Base-by-base conservation (phyloP, 2,888 invertebrate genomes). In the Sialis lutaria region DNA sequence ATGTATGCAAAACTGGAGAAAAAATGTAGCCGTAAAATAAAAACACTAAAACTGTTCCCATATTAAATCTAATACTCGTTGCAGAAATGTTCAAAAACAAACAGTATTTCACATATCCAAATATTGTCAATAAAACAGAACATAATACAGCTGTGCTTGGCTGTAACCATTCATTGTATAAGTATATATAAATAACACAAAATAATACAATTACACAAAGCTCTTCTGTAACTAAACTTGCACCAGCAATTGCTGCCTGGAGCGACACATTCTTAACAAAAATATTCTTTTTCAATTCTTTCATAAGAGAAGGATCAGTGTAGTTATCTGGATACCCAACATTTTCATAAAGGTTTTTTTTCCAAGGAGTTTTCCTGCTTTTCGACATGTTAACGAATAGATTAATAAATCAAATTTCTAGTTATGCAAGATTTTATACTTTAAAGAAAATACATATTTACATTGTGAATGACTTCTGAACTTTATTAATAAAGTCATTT, bases 241-340 rank as follows among this genome's bases (percentile, higher is more conserved):
- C 83, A 37, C 89, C 86, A 48, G 70, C 59, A 1, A 90, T 64
- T 0, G 88, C 84, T 62, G 86, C 75, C 6, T 57, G 59, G 54
- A 82, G 69, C 1, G 79, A 74, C 46, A 87, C 81, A 59, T 82
- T 78, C 60, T 82, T 75, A 1, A 84, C 75, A 60, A 86, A 77
- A 9, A 90, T 67, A 63, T 95, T 95, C 57, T 82, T 92, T 48
- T 74, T 75, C 13, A 96, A 60, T 53, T 92, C 88, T 57, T 83
- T 77, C 2, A 96, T 68, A 62, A 96, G 96, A 42, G 84, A 78
- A 30, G 73, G 71, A 60, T 92, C 89, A 0, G 92, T 92, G 60
- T 93, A 91, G 64, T 95, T 93, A 64, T 96, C 96, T 0, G 91
- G 85, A 51, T 84, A 85, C 13, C 79, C 82, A 49, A 84, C 77